These are phyloP conservation scores for Nycteola revayana DNA, from an alignment of 2,888 invertebrate species.

Conservation along the genomic window DNA sequence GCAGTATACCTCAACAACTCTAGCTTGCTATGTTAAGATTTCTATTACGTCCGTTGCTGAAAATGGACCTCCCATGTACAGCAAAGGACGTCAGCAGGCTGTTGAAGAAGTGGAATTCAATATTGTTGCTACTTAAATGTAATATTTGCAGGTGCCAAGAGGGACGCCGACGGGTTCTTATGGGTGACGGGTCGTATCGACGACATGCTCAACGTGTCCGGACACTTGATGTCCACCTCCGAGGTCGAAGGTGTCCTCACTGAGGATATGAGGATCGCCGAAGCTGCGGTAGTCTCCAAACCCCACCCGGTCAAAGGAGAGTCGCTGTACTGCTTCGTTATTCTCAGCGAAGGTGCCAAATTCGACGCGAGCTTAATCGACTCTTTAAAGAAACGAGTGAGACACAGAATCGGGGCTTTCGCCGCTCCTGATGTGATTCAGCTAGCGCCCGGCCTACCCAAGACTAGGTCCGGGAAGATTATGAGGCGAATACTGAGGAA, in stretches of 20 bases:
- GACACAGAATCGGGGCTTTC: conserved; percentile 96
- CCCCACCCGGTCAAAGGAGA: conserved; percentile 98
- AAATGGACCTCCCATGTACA: too few relatives aligned
- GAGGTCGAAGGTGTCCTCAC: conserved; percentile 93
- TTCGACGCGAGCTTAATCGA: conserved; percentile 87
- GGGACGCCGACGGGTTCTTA: conserved; percentile 96
- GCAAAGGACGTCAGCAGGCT: too few relatives aligned
- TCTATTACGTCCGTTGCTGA: too few relatives aligned
- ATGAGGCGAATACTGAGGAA: conserved; percentile 97
- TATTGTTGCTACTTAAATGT: too few relatives aligned
- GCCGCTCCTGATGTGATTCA: conserved; percentile 97
- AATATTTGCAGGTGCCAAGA: conserved; percentile 86
- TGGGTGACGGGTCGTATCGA: conserved; percentile 99
- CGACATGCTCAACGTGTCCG: conserved; percentile 99
- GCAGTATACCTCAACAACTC: too few relatives aligned
- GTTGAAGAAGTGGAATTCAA: too few relatives aligned
- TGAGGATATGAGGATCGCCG: conserved; percentile 90
- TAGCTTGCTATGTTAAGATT: too few relatives aligned
- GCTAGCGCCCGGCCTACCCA: conserved; percentile 95
- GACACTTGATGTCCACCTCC: conserved; percentile 98
- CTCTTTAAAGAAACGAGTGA: conserved; percentile 89
- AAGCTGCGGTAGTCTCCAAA: conserved; percentile 97
- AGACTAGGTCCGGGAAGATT: conserved; percentile 98
- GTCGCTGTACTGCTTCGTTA: conserved; percentile 98
- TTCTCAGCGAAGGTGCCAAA: conserved; percentile 88